Evolutionary conservation across 1,140 invertebrate species (phyloP).

Genomic region (Microplitis mediator): DNA sequence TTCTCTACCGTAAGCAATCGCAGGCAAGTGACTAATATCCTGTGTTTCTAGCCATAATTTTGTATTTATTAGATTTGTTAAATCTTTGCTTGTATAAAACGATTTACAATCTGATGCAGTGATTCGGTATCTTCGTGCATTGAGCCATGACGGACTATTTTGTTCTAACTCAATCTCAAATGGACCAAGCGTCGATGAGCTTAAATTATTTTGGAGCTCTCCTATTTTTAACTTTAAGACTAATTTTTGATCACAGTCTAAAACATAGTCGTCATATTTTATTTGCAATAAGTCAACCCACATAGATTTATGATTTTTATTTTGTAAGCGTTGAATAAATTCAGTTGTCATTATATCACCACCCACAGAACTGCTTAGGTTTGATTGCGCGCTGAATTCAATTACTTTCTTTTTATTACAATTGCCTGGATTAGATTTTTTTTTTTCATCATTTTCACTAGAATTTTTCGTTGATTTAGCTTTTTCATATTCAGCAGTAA

Average conservation of each 20-base stretch:
- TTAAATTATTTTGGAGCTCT: too few species aligned
- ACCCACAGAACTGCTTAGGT: background rate
- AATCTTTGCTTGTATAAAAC: background rate
- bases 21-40: background rate
- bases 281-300: too few species aligned
- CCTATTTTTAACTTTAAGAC: too few species aligned
- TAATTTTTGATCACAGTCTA: too few species aligned
- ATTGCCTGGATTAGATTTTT: too few species aligned
- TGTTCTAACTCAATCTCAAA: background rate
- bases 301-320: background rate
- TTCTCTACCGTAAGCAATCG: too few species aligned
- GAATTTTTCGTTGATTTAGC: slow-evolving; percentile 9
- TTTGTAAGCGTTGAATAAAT: background rate
- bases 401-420: too few species aligned
- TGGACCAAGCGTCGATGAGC: too few species aligned
- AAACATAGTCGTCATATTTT: too few species aligned
- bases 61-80: background rate
- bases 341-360: background rate
- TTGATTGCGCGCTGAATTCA: too few species aligned
- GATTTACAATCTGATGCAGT: slow-evolving; percentile 1
- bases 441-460: background rate
- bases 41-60: background rate
- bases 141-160: background rate
- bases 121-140: background rate
- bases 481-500: background rate